Percentiles rank a stretch among this genome's conserved stretches.
phyloP scores from a whole-genome alignment of 2,888 invertebrate species.

The Eupithecia tripunctaria region DNA sequence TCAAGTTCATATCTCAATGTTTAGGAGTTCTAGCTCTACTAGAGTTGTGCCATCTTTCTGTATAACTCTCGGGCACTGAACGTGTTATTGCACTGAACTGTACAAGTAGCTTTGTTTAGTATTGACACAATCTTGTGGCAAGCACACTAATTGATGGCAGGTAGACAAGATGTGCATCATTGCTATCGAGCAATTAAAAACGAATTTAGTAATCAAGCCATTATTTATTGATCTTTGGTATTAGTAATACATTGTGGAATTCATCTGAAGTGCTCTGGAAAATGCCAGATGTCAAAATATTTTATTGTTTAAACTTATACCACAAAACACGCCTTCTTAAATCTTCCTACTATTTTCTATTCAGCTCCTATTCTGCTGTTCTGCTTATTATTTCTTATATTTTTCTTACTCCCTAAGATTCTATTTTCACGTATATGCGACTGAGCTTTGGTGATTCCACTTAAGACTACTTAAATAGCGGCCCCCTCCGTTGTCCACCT shows the following conservation, averaged over 20 bases:
- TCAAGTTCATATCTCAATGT: conserved; percentile 42
- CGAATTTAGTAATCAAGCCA: conserved; percentile 9
- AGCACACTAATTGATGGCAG: conserved; percentile 32
- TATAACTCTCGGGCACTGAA: conserved; percentile 38
- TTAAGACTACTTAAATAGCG: conserved; percentile 1
- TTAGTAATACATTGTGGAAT: conserved; percentile 4
- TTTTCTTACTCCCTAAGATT: neutral
- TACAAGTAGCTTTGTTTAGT: conserved; percentile 25
- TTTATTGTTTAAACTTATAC: neutral
- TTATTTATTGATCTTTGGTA: neutral
- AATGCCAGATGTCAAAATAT: neutral
- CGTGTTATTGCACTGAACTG: conserved; percentile 35
- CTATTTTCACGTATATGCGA: neutral
- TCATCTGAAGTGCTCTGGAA: neutral
- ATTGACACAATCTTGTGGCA: conserved; percentile 21
- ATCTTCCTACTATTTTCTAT: neutral
- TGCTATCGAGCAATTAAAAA: conserved; percentile 22
- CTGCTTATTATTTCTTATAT: neutral
- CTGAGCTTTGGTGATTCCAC: neutral
- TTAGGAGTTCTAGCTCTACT: conserved; percentile 37
- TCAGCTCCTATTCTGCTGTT: neutral
- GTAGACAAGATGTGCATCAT: conserved; percentile 16
- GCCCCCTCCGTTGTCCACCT: no score
- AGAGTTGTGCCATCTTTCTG: conserved; percentile 56
- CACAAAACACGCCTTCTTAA: neutral